Conservation (phyloP, 2,888 invertebrate species). For the Abrostola tripartita region DNA sequence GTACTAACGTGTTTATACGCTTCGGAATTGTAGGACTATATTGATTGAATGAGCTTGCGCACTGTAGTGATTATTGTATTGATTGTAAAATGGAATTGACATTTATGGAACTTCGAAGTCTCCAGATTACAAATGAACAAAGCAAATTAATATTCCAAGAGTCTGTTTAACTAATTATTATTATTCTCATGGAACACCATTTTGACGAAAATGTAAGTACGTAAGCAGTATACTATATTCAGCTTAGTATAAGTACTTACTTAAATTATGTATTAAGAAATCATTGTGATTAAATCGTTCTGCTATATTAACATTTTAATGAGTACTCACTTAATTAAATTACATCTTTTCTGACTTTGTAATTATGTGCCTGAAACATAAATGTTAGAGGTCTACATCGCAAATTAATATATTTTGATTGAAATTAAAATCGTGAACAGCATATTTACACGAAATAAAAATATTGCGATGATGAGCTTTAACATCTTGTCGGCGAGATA, state of each 20-base stretch:
- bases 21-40: constrained; percentile 68
- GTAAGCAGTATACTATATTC: constrained; percentile 26
- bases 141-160: constrained; percentile 1
- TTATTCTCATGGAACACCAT: constrained; percentile 16
- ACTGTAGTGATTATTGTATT: constrained; percentile 54
- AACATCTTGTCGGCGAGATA: too few species aligned
- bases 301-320: constrained; percentile 11
- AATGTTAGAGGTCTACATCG: too few species aligned
- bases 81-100: constrained; percentile 54
- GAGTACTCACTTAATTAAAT: too few species aligned
- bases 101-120: constrained; percentile 11
- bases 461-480: too few species aligned
- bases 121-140: constrained; percentile 4
- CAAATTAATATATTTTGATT: constrained; percentile 5
- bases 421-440: too few species aligned
- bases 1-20: constrained; percentile 65
- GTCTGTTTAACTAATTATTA: background rate
- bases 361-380: too few species aligned
- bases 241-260: constrained; percentile 15
- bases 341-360: too few species aligned
- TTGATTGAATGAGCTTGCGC: constrained; percentile 68
- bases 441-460: too few species aligned
- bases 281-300: constrained; percentile 13
- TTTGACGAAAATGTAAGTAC: constrained; percentile 17
- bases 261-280: background rate